These are phyloP conservation scores for Alentia gelatinosa DNA, from an alignment of 2,888 invertebrate species.

Conservation along the genomic window DNA sequence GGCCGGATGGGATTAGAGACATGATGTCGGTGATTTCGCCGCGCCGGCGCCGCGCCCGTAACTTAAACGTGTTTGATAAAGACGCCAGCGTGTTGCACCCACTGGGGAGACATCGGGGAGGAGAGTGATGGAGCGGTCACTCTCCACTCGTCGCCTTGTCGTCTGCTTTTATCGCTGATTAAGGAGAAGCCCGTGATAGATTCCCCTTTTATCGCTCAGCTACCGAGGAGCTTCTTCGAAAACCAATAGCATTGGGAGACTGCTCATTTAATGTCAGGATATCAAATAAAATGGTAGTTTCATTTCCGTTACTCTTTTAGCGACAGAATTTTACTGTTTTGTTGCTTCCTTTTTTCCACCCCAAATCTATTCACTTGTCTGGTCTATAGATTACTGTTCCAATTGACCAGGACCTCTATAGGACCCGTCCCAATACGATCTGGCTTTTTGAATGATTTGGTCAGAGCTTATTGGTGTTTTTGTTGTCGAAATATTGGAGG, in stretches of 20 bases:
- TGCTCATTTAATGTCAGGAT: background rate
- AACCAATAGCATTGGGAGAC: background rate
- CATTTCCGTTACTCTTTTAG: background rate
- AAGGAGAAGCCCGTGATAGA: background rate
- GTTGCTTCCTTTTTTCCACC: too few species aligned
- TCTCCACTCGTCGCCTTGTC: background rate
- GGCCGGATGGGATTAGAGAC: slow-evolving; percentile 44
- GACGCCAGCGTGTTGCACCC: background rate
- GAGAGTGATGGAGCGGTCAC: background rate
- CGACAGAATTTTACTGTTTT: background rate
- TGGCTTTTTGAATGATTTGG: too few species aligned
- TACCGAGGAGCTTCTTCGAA: background rate
- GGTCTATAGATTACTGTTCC: background rate
- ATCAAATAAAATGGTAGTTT: background rate
- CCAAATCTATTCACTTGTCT: background rate
- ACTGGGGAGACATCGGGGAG: background rate
- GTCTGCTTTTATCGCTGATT: slow-evolving; percentile 9
- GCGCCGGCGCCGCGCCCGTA: background rate
- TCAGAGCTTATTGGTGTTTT: background rate
- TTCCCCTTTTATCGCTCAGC: background rate
- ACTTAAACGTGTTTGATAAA: slow-evolving; percentile 47
- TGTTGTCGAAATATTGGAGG: background rate
- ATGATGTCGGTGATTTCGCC: slow-evolving; percentile 33
- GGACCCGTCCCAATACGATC: background rate
- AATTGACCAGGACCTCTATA: background rate